Evolutionary conservation across 2,113 vertebrate genomes (phyloP).

Genomic region (Cavia porcellus): DNA sequence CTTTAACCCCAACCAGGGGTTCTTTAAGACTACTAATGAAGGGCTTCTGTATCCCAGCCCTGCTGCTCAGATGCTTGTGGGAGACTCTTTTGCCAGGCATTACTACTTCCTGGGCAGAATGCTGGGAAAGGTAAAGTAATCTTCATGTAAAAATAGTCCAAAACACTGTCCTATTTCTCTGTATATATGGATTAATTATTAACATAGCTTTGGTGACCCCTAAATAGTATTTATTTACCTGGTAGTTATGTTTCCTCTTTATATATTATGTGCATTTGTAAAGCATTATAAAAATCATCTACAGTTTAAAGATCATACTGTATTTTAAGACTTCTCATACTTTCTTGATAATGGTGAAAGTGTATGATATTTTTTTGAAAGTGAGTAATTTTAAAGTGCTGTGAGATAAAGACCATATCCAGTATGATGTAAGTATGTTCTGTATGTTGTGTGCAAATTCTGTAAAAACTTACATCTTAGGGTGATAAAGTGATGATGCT

Average conservation of each 20-base stretch:
- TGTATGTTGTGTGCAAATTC: background rate
- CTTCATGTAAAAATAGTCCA: background rate
- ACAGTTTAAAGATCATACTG: background rate
- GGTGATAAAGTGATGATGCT: background rate
- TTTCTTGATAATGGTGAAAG: background rate
- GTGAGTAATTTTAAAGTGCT: background rate
- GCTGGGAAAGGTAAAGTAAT: conserved; percentile 95
- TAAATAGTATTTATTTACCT: background rate
- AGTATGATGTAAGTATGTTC: background rate
- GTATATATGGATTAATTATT: background rate
- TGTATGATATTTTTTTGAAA: background rate
- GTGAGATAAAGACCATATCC: rapidly evolving
- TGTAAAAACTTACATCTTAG: rapidly evolving
- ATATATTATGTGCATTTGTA: rapidly evolving
- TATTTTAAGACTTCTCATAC: background rate
- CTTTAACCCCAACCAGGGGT: conserved; percentile 99
- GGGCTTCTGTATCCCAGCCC: conserved; percentile 97
- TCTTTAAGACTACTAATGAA: conserved; percentile 98
- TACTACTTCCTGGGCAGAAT: conserved; percentile 99
- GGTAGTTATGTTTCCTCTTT: background rate
- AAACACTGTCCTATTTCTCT: background rate
- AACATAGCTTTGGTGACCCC: background rate
- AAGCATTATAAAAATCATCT: background rate
- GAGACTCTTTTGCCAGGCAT: conserved; percentile 96
- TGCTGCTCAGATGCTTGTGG: conserved; percentile 96